These are phyloP conservation scores for Halcyon badia DNA, from an alignment of 2,797 vertebrate species.

Conservation along the genomic window DNA sequence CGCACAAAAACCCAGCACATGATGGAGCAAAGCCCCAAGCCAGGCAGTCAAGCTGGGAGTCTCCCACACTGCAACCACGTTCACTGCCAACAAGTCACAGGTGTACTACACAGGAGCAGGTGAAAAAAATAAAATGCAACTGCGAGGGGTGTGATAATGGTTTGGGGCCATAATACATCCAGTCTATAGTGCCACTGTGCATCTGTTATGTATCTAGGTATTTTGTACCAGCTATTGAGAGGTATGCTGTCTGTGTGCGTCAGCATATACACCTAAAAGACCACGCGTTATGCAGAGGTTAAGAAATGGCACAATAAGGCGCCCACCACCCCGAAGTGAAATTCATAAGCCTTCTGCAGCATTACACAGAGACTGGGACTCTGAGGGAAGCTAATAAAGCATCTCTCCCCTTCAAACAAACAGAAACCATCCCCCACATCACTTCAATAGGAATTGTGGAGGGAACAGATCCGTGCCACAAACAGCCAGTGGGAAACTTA, in stretches of 20 bases:
- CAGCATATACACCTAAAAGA: not conserved
- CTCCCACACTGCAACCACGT: slow-evolving; percentile 48
- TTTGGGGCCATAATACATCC: slow-evolving; percentile 57
- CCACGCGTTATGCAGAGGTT: not conserved
- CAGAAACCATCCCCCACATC: not conserved
- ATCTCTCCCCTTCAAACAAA: not conserved
- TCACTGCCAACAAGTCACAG: slow-evolving; percentile 82
- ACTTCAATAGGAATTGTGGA: not conserved
- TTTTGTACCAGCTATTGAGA: not conserved
- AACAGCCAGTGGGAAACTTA: not conserved
- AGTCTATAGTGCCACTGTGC: slow-evolving; percentile 1
- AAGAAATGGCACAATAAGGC: not conserved
- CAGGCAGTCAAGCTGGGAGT: slow-evolving; percentile 70
- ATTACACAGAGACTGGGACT: not conserved
- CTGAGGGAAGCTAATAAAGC: not conserved
- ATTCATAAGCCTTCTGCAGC: not conserved
- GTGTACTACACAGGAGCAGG: slow-evolving; percentile 80
- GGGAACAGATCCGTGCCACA: not conserved
- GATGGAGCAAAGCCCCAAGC: slow-evolving; percentile 37
- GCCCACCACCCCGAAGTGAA: not conserved
- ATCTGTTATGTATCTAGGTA: slow-evolving; percentile 14
- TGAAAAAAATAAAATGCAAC: slow-evolving; percentile 80
- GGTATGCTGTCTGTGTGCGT: not conserved
- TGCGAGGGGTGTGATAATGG: slow-evolving; percentile 51
- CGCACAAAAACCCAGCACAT: not conserved